Percentiles rank a stretch among this genome's conserved stretches.
These are phyloP conservation scores for Eumaeus atala DNA, from an alignment of 1,140 invertebrate species.

Conservation along the genomic window DNA sequence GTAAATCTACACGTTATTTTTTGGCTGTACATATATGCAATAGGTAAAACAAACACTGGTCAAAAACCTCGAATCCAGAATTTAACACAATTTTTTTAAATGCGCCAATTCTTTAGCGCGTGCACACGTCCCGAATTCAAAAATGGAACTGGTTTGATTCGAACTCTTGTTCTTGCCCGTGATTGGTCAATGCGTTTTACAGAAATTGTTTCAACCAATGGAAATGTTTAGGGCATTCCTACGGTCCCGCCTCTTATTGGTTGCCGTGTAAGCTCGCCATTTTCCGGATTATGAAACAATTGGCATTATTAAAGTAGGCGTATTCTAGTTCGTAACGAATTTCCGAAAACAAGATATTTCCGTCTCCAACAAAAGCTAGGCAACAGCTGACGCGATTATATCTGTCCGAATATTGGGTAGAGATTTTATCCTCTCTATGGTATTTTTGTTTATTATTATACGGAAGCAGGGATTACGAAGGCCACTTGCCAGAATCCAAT, in stretches of 20 bases:
- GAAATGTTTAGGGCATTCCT: constrained; percentile 18
- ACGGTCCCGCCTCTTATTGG: constrained; percentile 62
- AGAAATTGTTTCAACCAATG: constrained; percentile 42
- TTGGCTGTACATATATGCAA: constrained; percentile 8
- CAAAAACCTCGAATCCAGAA: constrained; percentile 21
- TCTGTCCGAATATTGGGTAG: constrained; percentile 7
- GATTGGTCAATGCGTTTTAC: constrained; percentile 44
- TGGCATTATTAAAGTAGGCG: constrained; percentile 60
- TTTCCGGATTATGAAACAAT: constrained; percentile 64
- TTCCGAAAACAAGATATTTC: constrained; percentile 51
- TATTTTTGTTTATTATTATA: too few species aligned
- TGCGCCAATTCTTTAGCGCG: constrained; percentile 24
- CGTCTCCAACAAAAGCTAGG: constrained; percentile 29
- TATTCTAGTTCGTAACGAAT: constrained; percentile 30
- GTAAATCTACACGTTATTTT: constrained; percentile 18
- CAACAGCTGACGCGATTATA: constrained; percentile 36
- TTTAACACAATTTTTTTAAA: neutral
- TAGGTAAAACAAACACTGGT: constrained; percentile 17
- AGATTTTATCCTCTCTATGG: too few species aligned
- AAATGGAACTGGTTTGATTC: constrained; percentile 67
- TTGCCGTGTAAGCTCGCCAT: constrained; percentile 52
- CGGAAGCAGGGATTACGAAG: too few species aligned
- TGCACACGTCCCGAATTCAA: constrained; percentile 38
- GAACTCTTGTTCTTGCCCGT: constrained; percentile 43
- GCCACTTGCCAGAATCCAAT: too few species aligned